Conservation (phyloP, 2,113 vertebrate species). For the Neofelis nebulosa region DNA sequence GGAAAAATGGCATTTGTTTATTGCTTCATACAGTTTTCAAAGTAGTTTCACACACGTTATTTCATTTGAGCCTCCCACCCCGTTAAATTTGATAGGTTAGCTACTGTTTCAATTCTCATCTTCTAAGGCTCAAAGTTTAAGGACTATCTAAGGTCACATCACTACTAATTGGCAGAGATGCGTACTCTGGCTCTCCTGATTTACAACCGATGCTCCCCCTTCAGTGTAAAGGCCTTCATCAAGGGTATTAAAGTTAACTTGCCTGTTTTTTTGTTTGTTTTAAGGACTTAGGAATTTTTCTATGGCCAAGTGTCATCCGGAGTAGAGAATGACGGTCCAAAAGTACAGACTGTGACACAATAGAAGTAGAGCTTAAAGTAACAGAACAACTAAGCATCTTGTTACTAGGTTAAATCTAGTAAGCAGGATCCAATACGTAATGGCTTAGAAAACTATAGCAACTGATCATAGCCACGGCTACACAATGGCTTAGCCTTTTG, state of each 20-base stretch:
- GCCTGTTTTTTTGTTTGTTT: neutral
- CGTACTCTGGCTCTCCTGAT: neutral
- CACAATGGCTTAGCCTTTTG: conserved; percentile 15
- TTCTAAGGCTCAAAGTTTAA: neutral
- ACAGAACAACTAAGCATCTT: neutral
- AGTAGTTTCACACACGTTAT: neutral
- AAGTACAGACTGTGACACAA: neutral
- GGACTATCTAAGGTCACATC: neutral
- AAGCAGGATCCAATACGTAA: conserved; percentile 12
- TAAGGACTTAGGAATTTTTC: conserved; percentile 19
- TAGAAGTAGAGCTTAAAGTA: neutral
- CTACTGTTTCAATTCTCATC: neutral
- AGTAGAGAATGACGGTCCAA: neutral
- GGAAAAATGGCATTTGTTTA: neutral
- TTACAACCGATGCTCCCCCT: neutral
- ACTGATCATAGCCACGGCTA: neutral
- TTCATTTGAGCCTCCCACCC: neutral
- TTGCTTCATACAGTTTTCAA: neutral
- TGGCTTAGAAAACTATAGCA: conserved; percentile 3
- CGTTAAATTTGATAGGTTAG: neutral
- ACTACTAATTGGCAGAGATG: neutral
- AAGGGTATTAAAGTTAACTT: neutral
- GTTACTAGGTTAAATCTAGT: conserved; percentile 29
- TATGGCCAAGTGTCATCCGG: neutral
- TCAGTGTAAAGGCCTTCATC: neutral